phyloP scores from a whole-genome alignment of 1,140 invertebrate genomes.

The Papilio xuthus region DNA sequence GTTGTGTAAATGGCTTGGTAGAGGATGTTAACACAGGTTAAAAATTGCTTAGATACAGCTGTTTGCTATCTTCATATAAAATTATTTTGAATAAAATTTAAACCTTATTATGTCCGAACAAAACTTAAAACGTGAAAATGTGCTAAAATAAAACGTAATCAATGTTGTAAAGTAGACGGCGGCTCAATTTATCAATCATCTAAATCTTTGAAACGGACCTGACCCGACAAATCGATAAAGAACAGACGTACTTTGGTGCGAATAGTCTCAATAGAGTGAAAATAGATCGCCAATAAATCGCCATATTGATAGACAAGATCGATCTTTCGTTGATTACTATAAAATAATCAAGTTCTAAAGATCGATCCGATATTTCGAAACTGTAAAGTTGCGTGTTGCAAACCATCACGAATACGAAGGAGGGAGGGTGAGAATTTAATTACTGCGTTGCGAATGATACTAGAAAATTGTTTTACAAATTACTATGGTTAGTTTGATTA shows the following conservation, averaged over 20 bases:
- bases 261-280: conserved; percentile 13
- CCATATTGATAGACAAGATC: conserved; percentile 19
- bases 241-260: conserved; percentile 21
- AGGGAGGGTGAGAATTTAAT: background rate
- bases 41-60: background rate
- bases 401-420: background rate
- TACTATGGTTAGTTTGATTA: background rate
- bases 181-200: conserved; percentile 27
- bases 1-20: background rate
- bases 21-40: background rate
- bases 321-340: conserved; percentile 36
- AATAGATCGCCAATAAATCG: conserved; percentile 34
- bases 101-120: background rate
- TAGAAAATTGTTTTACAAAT: background rate
- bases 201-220: conserved; percentile 8
- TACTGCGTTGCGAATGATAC: background rate
- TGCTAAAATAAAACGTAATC: conserved; percentile 4
- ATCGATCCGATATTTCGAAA: background rate
- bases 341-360: conserved; percentile 27
- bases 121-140: background rate
- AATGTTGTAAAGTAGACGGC: background rate
- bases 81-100: background rate
- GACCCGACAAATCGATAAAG: conserved; percentile 29
- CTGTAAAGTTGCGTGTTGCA: background rate
- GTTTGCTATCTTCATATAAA: background rate